Evolutionary conservation across 1,140 invertebrate genomes (phyloP).

Genomic region (Neodiprion pinetum): DNA sequence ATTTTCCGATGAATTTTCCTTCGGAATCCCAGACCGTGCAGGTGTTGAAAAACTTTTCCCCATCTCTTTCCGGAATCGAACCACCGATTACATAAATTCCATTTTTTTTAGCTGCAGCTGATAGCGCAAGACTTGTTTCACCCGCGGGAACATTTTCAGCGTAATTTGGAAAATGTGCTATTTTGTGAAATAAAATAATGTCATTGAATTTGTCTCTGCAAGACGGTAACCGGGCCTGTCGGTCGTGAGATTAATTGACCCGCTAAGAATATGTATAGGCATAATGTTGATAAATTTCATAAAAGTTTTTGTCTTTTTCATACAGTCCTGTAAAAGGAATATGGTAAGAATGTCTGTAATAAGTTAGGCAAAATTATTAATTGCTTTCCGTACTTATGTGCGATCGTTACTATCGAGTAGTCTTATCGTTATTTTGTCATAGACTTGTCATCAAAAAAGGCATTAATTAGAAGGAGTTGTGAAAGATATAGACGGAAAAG

Average conservation of each 20-base stretch:
- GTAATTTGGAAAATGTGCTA: slow-evolving; percentile 84
- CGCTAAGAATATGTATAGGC: neutral
- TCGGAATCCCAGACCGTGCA: slow-evolving; percentile 86
- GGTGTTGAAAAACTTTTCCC: slow-evolving; percentile 84
- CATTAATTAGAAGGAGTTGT: too few species aligned
- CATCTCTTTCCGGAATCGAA: slow-evolving; percentile 83
- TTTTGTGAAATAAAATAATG: slow-evolving; percentile 19
- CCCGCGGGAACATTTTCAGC: slow-evolving; percentile 84
- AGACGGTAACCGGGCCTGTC: too few species aligned
- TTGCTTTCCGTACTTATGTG: too few species aligned
- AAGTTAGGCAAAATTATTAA: too few species aligned
- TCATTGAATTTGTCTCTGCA: neutral
- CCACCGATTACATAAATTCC: slow-evolving; percentile 87
- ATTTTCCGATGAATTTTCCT: slow-evolving; percentile 77
- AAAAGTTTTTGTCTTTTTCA: slow-evolving; percentile 10
- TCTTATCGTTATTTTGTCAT: too few species aligned
- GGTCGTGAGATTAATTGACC: too few species aligned
- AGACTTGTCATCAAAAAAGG: too few species aligned
- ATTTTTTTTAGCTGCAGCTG: slow-evolving; percentile 78
- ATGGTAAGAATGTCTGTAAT: neutral
- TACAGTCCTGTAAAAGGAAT: neutral
- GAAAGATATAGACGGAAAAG: too few species aligned
- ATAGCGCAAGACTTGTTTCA: slow-evolving; percentile 74
- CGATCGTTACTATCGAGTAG: too few species aligned
- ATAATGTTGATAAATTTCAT: slow-evolving; percentile 18